Evolutionary conservation across 2,888 invertebrate species (phyloP).

Genomic region (Morinoia aosen): DNA sequence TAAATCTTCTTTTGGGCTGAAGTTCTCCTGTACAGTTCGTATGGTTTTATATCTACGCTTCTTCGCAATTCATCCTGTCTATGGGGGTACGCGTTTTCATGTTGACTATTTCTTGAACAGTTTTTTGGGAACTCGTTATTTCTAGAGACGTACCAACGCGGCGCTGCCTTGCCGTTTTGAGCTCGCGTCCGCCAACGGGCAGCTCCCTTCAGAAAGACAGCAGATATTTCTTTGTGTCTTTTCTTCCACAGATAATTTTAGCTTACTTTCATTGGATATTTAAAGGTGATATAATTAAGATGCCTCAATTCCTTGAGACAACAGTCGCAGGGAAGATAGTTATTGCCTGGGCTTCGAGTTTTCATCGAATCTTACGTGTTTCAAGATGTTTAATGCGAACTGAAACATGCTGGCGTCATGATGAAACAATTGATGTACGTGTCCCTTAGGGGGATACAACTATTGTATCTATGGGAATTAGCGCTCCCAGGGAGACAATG

Average conservation of each 20-base stretch:
- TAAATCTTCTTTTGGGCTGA: too few relatives aligned
- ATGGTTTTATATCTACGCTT: too few relatives aligned
- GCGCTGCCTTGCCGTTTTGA: not conserved
- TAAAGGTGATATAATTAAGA: not conserved
- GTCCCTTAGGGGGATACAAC: too few relatives aligned
- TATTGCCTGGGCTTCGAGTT: not conserved
- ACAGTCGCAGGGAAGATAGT: not conserved
- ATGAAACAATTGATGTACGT: too few relatives aligned
- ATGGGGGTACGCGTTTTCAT: too few relatives aligned
- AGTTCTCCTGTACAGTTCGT: too few relatives aligned
- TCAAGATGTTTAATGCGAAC: not conserved
- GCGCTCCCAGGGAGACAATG: too few relatives aligned
- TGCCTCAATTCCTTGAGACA: not conserved
- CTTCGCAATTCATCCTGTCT: too few relatives aligned
- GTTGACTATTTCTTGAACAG: not conserved
- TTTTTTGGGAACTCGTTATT: not conserved
- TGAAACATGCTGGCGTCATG: too few relatives aligned
- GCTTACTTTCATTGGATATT: not conserved
- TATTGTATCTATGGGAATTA: too few relatives aligned
- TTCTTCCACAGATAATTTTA: not conserved
- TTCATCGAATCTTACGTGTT: not conserved
- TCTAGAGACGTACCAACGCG: not conserved
- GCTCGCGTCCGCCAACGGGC: not conserved
- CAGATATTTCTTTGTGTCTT: not conserved
- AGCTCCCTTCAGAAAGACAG: not conserved